Evolutionary conservation across 2,113 vertebrate genomes (phyloP), one percentile per base, ranked within the genome.

Genomic region (Rostratula benghalensis): DNA sequence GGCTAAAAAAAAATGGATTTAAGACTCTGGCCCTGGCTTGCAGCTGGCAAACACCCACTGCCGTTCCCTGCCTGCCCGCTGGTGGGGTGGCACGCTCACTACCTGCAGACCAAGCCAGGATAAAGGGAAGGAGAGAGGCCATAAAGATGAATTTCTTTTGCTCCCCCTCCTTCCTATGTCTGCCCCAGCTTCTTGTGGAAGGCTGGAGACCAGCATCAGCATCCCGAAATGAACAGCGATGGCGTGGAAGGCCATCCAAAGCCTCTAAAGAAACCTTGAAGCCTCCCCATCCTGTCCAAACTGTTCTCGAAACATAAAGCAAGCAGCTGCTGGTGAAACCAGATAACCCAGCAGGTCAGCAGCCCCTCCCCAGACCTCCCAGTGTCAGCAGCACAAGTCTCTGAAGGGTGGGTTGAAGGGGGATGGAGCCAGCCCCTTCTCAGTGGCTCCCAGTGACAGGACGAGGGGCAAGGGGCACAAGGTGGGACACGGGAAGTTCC

Each of bases 11-110:
- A 27, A 45, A 7, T 7, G 39, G 33, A 51, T 56, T 11, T 20
- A 43, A 54, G 77, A 17, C 13, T 39, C 45, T 6, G 31, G 68
- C 41, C 41, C 41, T 33, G 27, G 3, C 54, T 25, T 46, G 51
- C 50, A 65, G 39, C 54, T 43, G 67, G 69, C 54, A 81, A 39
- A 61, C 30, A 13, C 22, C 31, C 10, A 0, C 41, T 15, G 37
- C 41, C n/a, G 9, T 17, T 18, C 69, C 13, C 57, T 24, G 30
- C 35, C 68, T n/a, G 45, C 24, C 60, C 22, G 67, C 60, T 33
- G 71, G n/a, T 0, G 0, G 3, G 12, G 43, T 22, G 57, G 10
- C 33, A 5, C 4, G 7, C 54, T 33, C 25, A 0, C 30, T 8
- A 7, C 31, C 25, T 25, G 25, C 41, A 50, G 43, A 45, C 30